Evolutionary conservation across 2,113 vertebrate genomes (phyloP).

Genomic region (Microtus ochrogaster): DNA sequence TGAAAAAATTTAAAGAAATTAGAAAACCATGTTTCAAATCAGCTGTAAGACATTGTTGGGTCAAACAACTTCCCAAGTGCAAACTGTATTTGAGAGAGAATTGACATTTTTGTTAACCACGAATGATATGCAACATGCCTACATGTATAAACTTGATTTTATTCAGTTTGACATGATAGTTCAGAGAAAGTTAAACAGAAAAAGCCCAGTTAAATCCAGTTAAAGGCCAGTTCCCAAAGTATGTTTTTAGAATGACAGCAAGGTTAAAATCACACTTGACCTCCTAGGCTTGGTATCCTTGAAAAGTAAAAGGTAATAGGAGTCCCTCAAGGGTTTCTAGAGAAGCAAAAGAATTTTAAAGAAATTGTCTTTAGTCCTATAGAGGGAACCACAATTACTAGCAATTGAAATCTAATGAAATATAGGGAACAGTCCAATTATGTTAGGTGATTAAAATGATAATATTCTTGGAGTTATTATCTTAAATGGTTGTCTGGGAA

Average conservation of each 20-base stretch:
- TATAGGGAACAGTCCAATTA: background rate
- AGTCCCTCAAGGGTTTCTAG: background rate
- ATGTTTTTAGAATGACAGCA: background rate
- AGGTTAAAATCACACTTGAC: background rate
- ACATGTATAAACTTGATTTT: background rate
- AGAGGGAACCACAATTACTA: background rate
- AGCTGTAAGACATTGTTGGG: too few species aligned
- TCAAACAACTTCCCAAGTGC: background rate
- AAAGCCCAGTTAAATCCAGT: background rate
- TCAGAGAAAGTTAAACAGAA: background rate
- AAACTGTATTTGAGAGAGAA: background rate
- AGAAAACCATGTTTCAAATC: background rate
- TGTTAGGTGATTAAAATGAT: background rate
- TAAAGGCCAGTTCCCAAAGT: background rate
- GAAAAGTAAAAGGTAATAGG: background rate
- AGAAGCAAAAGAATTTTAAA: background rate
- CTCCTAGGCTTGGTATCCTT: background rate
- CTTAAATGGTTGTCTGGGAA: constrained; percentile 14
- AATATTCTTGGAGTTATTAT: background rate
- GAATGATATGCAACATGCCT: background rate
- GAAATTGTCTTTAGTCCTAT: background rate
- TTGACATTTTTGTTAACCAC: background rate
- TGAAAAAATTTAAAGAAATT: background rate
- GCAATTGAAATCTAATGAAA: constrained; percentile 51
- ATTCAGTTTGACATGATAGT: background rate